Evolutionary conservation across 1,140 invertebrate species (phyloP).

Genomic region (Drosophila tristis): DNA sequence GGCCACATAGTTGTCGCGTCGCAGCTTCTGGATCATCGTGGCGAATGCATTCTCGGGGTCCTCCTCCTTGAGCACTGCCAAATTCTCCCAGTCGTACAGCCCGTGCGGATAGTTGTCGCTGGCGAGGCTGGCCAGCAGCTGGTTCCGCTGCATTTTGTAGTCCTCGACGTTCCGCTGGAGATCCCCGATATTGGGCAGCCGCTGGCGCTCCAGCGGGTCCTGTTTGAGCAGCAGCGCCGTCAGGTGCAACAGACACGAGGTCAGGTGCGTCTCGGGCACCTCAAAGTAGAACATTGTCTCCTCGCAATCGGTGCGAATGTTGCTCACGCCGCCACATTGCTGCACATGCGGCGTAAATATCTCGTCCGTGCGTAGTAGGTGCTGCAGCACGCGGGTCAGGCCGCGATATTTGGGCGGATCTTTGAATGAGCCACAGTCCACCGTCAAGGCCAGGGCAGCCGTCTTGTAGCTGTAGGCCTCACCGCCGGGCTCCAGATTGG

Average conservation of each 20-base stretch:
- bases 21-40: constrained; percentile 90
- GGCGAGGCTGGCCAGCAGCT: constrained; percentile 89
- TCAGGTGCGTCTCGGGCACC: constrained; percentile 90
- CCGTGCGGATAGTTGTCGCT: constrained; percentile 89
- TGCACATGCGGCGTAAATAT: constrained; percentile 92
- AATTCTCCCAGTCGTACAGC: constrained; percentile 95
- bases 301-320: constrained; percentile 94
- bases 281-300: constrained; percentile 95
- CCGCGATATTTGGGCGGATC: constrained; percentile 92
- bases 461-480: constrained; percentile 84
- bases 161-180: constrained; percentile 75
- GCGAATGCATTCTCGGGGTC: constrained; percentile 88
- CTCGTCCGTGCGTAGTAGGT: constrained; percentile 97
- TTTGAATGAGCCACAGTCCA: constrained; percentile 89
- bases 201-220: constrained; percentile 93
- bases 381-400: constrained; percentile 96
- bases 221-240: constrained; percentile 95
- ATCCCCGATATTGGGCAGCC: constrained; percentile 95
- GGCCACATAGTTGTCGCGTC: constrained; percentile 93
- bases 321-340: constrained; percentile 92
- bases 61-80: constrained; percentile 89
- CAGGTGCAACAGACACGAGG: constrained; percentile 92
- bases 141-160: constrained; percentile 85
- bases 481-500: constrained; percentile 53
- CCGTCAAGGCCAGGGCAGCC: constrained; percentile 89